These are phyloP conservation scores for Physella acuta DNA, from an alignment of 1,140 invertebrate genomes.

Conservation along the genomic window DNA sequence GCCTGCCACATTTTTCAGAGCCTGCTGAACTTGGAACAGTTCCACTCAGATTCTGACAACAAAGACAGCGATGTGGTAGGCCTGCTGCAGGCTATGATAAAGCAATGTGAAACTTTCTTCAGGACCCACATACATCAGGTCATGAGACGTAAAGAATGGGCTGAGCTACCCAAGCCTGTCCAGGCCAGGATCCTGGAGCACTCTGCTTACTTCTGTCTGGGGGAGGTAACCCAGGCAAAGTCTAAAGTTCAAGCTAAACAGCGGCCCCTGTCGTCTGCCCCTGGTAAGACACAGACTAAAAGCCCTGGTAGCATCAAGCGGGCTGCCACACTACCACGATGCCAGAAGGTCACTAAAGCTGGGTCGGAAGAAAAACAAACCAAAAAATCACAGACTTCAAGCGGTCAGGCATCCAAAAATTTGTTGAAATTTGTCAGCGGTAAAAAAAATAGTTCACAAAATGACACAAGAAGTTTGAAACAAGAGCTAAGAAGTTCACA, in stretches of 20 bases:
- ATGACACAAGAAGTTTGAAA: too few relatives aligned
- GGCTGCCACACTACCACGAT: too few relatives aligned
- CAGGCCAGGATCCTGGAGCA: constrained; percentile 34
- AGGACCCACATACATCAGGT: constrained; percentile 40
- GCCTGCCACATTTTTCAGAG: constrained; percentile 32
- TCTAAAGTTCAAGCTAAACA: neutral
- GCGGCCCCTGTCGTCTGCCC: neutral
- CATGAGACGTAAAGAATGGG: constrained; percentile 33
- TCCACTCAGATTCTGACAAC: constrained; percentile 1
- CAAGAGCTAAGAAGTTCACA: too few relatives aligned
- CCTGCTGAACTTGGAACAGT: constrained; percentile 11
- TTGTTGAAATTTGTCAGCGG: too few relatives aligned
- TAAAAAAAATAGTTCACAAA: too few relatives aligned
- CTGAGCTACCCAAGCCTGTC: constrained; percentile 28
- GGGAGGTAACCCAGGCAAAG: neutral
- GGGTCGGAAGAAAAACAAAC: too few relatives aligned
- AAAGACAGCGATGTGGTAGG: constrained; percentile 19
- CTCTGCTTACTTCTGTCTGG: constrained; percentile 21
- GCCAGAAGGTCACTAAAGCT: too few relatives aligned
- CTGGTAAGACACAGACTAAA: too few relatives aligned
- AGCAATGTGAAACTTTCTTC: constrained; percentile 37
- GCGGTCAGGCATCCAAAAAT: too few relatives aligned
- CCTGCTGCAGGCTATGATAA: constrained; percentile 31
- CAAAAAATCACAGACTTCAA: too few relatives aligned
- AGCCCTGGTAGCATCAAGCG: too few relatives aligned